A percentile compares a stretch with the other conserved stretches of the same genome.
Evolutionary conservation across 2,113 vertebrate species (phyloP).

Genomic region (Origma solitaria): DNA sequence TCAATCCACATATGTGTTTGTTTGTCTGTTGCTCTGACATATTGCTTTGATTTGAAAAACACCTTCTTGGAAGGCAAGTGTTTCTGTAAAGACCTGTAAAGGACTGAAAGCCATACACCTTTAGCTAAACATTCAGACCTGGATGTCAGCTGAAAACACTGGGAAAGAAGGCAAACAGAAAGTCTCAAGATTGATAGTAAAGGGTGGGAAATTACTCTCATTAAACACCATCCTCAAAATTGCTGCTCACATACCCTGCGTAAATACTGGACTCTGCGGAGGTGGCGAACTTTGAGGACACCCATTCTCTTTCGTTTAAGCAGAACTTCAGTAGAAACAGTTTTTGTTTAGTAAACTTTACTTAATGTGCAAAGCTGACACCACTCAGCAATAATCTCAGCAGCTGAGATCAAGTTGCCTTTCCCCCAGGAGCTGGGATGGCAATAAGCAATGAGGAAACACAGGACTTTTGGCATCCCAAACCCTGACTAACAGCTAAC

Average conservation of each 20-base stretch:
- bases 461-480: neutral
- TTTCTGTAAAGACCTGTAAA: neutral
- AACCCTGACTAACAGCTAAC: neutral
- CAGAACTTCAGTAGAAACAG: neutral
- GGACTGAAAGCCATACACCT: neutral
- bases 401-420: neutral
- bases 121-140: neutral
- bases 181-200: neutral
- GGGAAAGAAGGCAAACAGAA: neutral
- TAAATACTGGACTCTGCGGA: neutral
- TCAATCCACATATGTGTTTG: neutral
- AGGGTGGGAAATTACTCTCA: neutral
- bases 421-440: neutral
- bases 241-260: neutral
- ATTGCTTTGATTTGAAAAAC: neutral
- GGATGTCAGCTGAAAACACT: neutral
- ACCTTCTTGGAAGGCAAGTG: neutral
- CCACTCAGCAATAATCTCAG: neutral
- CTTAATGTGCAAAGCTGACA: rapidly evolving
- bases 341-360: neutral
- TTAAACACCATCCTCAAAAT: neutral
- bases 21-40: neutral
- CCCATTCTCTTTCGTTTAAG: neutral
- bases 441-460: neutral
- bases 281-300: neutral